Conservation (phyloP, 2,113 vertebrate genomes). For the Hyperoodon ampullatus region DNA sequence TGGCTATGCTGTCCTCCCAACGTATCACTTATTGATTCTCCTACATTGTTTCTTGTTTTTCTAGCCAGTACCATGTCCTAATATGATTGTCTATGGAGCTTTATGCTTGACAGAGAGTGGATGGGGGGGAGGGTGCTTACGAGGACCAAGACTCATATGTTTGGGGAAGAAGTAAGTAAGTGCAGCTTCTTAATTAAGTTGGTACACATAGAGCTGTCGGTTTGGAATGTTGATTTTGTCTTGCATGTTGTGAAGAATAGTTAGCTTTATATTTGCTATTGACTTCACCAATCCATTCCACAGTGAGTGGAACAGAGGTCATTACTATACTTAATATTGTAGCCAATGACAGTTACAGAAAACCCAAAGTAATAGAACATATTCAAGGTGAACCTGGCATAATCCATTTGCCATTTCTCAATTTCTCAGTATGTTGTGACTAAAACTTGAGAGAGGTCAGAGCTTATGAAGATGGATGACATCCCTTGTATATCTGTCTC, state of each 20-base stretch:
- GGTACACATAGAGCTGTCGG: neutral
- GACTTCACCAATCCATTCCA: neutral
- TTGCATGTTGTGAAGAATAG: neutral
- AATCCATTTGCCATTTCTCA: neutral
- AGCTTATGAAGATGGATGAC: neutral
- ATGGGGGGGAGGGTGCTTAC: rapidly evolving
- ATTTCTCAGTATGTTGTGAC: neutral
- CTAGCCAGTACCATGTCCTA: neutral
- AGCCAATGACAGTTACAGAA: neutral
- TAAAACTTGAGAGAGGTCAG: neutral
- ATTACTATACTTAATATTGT: neutral
- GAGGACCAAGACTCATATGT: neutral
- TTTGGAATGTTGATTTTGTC: conserved; percentile 13
- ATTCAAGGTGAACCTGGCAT: neutral
- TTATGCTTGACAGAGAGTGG: neutral
- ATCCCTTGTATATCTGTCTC: neutral
- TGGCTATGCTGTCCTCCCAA: conserved; percentile 68
- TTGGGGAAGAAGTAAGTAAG: neutral
- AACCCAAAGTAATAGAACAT: neutral
- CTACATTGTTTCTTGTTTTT: neutral
- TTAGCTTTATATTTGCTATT: neutral
- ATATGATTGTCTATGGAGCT: neutral
- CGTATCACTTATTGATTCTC: neutral
- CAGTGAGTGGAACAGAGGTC: neutral
- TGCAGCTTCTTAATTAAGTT: neutral